Evolutionary conservation across 2,888 invertebrate genomes (phyloP).

Genomic region (Acronicta alni): DNA sequence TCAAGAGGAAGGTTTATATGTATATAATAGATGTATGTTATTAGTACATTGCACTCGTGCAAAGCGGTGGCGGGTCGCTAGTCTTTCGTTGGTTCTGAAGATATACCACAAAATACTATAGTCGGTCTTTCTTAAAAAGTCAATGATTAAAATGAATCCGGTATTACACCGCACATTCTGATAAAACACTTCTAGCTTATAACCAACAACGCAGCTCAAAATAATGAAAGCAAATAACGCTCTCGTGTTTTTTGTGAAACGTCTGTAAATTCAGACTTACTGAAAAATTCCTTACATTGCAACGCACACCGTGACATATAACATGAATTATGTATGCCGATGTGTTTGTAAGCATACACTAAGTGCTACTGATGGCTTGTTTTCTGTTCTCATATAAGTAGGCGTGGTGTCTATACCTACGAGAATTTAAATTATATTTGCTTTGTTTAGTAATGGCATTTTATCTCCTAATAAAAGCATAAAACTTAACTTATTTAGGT

Average conservation of each 20-base stretch:
- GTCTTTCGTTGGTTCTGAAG: too few species aligned
- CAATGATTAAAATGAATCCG: too few species aligned
- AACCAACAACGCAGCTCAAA: too few species aligned
- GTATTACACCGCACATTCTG: too few species aligned
- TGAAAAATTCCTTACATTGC: conserved; percentile 7
- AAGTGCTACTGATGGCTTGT: conserved; percentile 75
- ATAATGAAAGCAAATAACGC: background rate
- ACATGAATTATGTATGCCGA: conserved; percentile 72
- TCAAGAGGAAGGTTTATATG: too few species aligned
- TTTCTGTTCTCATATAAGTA: conserved; percentile 65
- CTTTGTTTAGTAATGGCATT: conserved; percentile 9
- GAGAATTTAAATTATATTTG: conserved; percentile 37
- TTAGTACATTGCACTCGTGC: too few species aligned
- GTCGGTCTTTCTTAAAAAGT: too few species aligned
- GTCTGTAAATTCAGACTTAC: conserved; percentile 14
- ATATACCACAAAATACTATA: too few species aligned
- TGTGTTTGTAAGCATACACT: conserved; percentile 70
- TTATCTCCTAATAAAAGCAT: background rate
- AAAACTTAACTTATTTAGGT: too few species aligned
- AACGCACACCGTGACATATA: conserved; percentile 41
- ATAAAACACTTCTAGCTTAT: too few species aligned
- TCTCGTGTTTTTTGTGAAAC: background rate
- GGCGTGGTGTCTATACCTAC: conserved; percentile 54
- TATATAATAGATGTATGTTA: too few species aligned
- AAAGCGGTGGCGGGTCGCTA: too few species aligned